Percentiles rank a stretch among this genome's conserved stretches.
These are phyloP conservation scores for Apis dorsata DNA, from an alignment of 1,140 invertebrate species.

Conservation along the genomic window DNA sequence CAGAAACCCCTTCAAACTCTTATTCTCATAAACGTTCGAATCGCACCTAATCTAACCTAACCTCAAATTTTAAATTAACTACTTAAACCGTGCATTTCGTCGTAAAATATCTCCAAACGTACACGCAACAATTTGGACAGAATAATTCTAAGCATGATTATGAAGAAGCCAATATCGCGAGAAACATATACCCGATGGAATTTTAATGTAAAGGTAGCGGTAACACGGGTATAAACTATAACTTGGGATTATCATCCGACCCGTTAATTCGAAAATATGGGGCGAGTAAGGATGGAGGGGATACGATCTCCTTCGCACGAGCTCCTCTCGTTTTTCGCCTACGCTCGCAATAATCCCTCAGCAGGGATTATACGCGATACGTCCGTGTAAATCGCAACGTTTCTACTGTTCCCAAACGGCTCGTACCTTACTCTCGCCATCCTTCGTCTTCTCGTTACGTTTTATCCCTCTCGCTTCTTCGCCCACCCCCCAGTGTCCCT, in stretches of 20 bases:
- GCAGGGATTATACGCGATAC: slow-evolving; percentile 5
- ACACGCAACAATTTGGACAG: too few species aligned
- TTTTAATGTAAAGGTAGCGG: neutral
- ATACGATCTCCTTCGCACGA: neutral
- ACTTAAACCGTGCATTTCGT: too few species aligned
- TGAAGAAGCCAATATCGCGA: neutral
- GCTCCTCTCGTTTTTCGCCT: slow-evolving; percentile 29
- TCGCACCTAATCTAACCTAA: too few species aligned
- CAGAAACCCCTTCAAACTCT: too few species aligned
- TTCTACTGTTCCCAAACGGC: slow-evolving; percentile 32
- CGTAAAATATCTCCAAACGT: too few species aligned
- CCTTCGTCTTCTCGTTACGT: slow-evolving; percentile 16
- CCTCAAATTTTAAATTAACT: too few species aligned
- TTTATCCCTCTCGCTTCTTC: neutral
- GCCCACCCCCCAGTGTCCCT: neutral
- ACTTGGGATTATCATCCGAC: slow-evolving; percentile 15
- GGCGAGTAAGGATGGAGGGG: neutral
- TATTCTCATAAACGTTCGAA: too few species aligned
- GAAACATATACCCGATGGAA: too few species aligned
- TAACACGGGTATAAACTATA: neutral
- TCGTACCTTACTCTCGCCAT: slow-evolving; percentile 28
- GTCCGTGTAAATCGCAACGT: slow-evolving; percentile 30
- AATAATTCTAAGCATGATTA: too few species aligned
- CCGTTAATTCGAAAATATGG: slow-evolving; percentile 37
- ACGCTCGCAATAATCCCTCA: slow-evolving; percentile 26